Conservation (phyloP, 2,888 invertebrate species). For the Scaptomyza flava region DNA sequence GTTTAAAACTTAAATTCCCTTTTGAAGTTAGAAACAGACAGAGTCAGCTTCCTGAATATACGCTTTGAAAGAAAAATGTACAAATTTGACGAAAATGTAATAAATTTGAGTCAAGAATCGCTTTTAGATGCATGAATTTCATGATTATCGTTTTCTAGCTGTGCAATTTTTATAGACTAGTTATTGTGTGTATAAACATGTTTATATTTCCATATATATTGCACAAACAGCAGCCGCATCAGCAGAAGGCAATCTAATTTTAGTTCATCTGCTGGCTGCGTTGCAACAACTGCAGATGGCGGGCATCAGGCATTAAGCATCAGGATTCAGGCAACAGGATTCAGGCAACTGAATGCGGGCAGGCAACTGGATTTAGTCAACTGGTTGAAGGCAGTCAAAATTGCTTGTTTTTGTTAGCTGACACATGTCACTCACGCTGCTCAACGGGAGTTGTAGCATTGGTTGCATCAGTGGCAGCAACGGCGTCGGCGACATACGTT, state of each 20-base stretch:
- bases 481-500: constrained; percentile 3
- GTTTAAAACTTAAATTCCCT: background rate
- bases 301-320: constrained; percentile 11
- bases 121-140: background rate
- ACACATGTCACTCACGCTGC: constrained; percentile 32
- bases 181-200: background rate
- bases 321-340: constrained; percentile 15
- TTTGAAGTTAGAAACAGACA: background rate
- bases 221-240: constrained; percentile 13
- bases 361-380: constrained; percentile 9
- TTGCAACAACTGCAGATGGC: constrained; percentile 54
- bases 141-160: background rate
- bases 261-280: constrained; percentile 27
- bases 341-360: constrained; percentile 15
- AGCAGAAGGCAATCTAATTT: constrained; percentile 65
- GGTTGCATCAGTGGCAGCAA: background rate
- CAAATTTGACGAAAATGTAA: no score
- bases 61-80: no score
- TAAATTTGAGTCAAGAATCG: no score
- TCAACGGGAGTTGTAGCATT: constrained; percentile 6
- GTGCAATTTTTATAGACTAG: constrained; percentile 43
- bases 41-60: background rate
- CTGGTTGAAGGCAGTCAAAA: constrained; percentile 38
- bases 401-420: constrained; percentile 29
- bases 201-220: constrained; percentile 8